Percentiles rank a stretch among this genome's conserved stretches.
These are phyloP conservation scores for Dallia pectoralis DNA, from an alignment of 2,797 vertebrate genomes.

Conservation along the genomic window DNA sequence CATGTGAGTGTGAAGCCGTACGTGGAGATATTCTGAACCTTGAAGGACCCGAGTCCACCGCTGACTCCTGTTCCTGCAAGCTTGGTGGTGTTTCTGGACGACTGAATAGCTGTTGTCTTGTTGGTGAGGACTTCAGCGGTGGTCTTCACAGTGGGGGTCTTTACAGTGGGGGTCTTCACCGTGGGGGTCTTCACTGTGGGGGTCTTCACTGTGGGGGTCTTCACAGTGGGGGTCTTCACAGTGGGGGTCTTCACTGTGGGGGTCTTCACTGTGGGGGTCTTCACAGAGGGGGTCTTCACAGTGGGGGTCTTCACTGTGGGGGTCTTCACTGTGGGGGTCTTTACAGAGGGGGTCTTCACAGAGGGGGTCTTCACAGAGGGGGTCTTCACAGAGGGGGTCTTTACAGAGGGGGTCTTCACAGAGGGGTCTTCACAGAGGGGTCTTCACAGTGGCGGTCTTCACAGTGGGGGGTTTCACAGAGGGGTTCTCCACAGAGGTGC, in stretches of 20 bases:
- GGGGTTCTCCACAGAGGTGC: slow-evolving; percentile 27
- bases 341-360: slow-evolving; percentile 7
- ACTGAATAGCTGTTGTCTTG: slow-evolving; percentile 44
- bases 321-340: slow-evolving; percentile 14
- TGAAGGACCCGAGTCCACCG: slow-evolving; percentile 64
- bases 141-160: slow-evolving; percentile 16
- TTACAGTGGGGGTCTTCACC: slow-evolving; percentile 7
- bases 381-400: slow-evolving; percentile 14
- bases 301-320: slow-evolving; percentile 16
- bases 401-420: slow-evolving; percentile 7
- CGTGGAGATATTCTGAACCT: slow-evolving; percentile 77
- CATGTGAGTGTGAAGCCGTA: slow-evolving; percentile 80
- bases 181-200: slow-evolving; percentile 16
- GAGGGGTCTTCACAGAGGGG: slow-evolving; percentile 16
- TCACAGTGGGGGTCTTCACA: slow-evolving; percentile 8
- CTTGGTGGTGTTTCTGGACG: slow-evolving; percentile 28
- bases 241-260: slow-evolving; percentile 16
- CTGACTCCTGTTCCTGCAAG: slow-evolving; percentile 44
- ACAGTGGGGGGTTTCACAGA: slow-evolving; percentile 6
- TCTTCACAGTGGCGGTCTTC: slow-evolving; percentile 12
- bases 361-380: slow-evolving; percentile 16
- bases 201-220: slow-evolving; percentile 14
- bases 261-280: slow-evolving; percentile 14
- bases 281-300: slow-evolving; percentile 8
- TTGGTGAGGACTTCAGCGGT: slow-evolving; percentile 28